A percentile compares a stretch with the other conserved stretches of the same genome.
These are phyloP conservation scores for Taurulus bubalis DNA, from an alignment of 2,113 vertebrate genomes.

Conservation along the genomic window DNA sequence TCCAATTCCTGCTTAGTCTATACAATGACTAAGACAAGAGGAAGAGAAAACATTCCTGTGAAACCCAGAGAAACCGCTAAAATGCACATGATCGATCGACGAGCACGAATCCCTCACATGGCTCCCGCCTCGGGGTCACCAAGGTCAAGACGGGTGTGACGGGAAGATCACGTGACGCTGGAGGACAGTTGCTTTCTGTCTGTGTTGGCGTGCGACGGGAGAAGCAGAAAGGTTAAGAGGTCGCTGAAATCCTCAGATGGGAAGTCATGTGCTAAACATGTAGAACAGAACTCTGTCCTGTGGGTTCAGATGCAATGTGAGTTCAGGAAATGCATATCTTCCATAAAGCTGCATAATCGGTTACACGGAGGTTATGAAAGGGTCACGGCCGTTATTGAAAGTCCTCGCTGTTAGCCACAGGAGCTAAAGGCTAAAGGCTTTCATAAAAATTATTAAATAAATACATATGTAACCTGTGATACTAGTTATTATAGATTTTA, in stretches of 20 bases:
- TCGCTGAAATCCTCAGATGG: background rate
- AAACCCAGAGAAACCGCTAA: constrained; percentile 4
- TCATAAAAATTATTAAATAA: no score
- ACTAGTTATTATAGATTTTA: no score
- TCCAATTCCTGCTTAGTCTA: background rate
- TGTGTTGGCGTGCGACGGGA: background rate
- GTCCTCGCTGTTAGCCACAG: no score
- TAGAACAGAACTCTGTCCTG: background rate
- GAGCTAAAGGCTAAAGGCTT: no score
- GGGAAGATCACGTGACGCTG: background rate
- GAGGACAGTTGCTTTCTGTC: background rate
- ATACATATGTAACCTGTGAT: no score
- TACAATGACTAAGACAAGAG: background rate
- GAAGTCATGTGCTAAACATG: background rate
- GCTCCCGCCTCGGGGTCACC: background rate
- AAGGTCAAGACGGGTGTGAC: background rate
- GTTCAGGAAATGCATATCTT: background rate
- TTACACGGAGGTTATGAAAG: background rate
- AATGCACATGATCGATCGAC: constrained; percentile 30
- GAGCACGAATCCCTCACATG: constrained; percentile 21
- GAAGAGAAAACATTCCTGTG: background rate
- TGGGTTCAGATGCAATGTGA: no score
- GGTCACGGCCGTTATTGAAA: no score
- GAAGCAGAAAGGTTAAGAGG: background rate
- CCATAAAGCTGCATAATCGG: background rate